Evolutionary conservation across 2,888 invertebrate species (phyloP).

Genomic region (Cabera pusaria): DNA sequence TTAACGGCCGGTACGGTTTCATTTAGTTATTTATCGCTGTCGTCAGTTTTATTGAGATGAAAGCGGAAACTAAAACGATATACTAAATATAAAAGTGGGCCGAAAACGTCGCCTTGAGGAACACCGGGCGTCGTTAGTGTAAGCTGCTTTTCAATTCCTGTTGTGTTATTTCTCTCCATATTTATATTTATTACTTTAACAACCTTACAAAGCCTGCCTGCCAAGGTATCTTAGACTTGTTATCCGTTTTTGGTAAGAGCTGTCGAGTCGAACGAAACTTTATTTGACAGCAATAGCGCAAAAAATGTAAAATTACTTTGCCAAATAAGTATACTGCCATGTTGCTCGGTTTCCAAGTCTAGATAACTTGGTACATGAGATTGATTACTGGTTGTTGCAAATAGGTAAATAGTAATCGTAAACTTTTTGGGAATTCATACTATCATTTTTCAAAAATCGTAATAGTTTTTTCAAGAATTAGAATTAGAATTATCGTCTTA

Average conservation of each 20-base stretch:
- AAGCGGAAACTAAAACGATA: constrained; percentile 31
- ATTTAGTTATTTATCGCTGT: constrained; percentile 31
- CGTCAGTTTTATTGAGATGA: constrained; percentile 27
- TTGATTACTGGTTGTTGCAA: too few species aligned
- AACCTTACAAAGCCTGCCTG: constrained; percentile 19
- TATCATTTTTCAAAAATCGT: too few species aligned
- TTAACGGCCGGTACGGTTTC: constrained; percentile 28
- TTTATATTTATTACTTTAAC: constrained; percentile 24
- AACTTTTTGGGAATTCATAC: too few species aligned
- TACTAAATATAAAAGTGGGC: constrained; percentile 33
- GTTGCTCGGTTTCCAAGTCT: too few species aligned
- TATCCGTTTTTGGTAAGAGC: constrained; percentile 22
- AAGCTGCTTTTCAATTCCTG: constrained; percentile 17
- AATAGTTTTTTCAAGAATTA: too few species aligned
- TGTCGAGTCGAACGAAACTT: constrained; percentile 23
- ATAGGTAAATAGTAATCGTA: too few species aligned
- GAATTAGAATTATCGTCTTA: too few species aligned
- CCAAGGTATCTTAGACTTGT: constrained; percentile 15
- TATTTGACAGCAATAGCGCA: constrained; percentile 18
- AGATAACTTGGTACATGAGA: too few species aligned
- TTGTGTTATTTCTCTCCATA: constrained; percentile 27
- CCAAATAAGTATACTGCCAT: constrained; percentile 1
- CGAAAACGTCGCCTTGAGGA: constrained; percentile 42
- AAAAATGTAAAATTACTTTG: constrained; percentile 3
- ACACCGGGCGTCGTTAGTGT: constrained; percentile 20